Base-by-base conservation (phyloP, 2,113 vertebrate species). In the Trinectes maculatus region DNA sequence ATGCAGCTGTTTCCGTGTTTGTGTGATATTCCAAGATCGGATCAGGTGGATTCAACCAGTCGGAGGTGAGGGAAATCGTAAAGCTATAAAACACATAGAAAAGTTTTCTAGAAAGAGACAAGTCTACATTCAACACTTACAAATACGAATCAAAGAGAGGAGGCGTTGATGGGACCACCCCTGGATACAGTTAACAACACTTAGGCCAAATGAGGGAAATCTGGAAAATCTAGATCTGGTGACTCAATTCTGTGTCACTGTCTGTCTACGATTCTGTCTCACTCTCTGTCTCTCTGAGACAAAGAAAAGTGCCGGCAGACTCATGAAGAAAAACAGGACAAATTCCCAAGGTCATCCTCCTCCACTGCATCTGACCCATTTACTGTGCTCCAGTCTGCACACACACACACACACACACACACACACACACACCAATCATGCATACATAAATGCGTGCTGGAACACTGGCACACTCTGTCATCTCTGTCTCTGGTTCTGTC, bases 321-420 rank as follows among this genome's bases (percentile, higher is more conserved):
- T 70, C 34, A 57, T 53, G 53, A 56, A 70, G 77, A 84, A 86
- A 80, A 85, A 80, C 84, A 89, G 84, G 85, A 86, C 86, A 84
- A 77, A 90, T 85, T 86, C 85, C 85, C 87, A 92, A 90, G 85
- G 89, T 90, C 82, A 76, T 73, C 76, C 63, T 70, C 56, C 74
- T 74, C 52, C 67, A 19, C 80, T 71, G 81, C 80, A 62, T 83
- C 71, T 91, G 89, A 91, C 89, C 89, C 82, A 92, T 81, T 90
- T 92, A 89, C 79, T 72, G 43, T 63, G 75, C 39, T 79, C 81
- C 67, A 28, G 57, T 68, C 71, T 28, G 24, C 52, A 43, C 70
- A 36, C 33, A 16, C 36, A 52, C 47, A 39, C 42, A 21, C 36
- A 24, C 43, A 51, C 67, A 43, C 66, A 42, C 63, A 18, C 68